A percentile compares a stretch with the other conserved stretches of the same genome.
Evolutionary conservation across 1,140 invertebrate genomes (phyloP).

Genomic region (Aleiodes sp.): DNA sequence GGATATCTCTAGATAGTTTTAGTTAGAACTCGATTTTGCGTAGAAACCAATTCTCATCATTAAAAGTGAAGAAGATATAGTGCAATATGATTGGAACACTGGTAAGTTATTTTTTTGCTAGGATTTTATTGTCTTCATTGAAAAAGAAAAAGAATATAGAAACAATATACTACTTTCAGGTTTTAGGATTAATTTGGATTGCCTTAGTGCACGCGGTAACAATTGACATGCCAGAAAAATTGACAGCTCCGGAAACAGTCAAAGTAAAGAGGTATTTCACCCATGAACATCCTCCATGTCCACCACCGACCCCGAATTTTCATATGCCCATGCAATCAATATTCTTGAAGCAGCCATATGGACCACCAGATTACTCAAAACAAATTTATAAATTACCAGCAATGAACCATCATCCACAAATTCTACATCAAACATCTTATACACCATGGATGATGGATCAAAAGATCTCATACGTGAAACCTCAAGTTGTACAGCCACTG

Average conservation of each 20-base stretch:
- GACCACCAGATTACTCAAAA: conserved; percentile 15
- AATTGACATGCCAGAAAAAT: not conserved
- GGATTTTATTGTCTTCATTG: not conserved
- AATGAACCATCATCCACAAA: conserved; percentile 26
- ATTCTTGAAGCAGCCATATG: conserved; percentile 32
- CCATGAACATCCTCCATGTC: conserved; percentile 47
- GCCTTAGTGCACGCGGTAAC: conserved; percentile 5
- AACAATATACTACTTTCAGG: conserved; percentile 41
- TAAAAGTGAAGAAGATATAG: conserved; percentile 40
- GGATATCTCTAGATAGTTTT: conserved; percentile 40
- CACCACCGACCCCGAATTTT: conserved; percentile 44
- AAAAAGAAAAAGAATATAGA: conserved; percentile 10
- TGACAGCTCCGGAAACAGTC: not conserved
- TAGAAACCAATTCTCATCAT: not conserved
- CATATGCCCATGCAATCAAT: conserved; percentile 38
- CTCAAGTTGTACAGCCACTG: conserved; percentile 42
- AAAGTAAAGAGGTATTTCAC: conserved; percentile 50
- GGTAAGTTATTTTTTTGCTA: not conserved
- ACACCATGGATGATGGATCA: no score
- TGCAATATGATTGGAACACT: not conserved
- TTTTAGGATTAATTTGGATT: conserved; percentile 52
- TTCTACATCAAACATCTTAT: conserved; percentile 37
- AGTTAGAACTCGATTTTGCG: conserved; percentile 42
- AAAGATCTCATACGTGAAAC: conserved; percentile 44
- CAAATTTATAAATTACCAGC: conserved; percentile 15